Evolutionary conservation across 2,113 vertebrate genomes (phyloP).

Genomic region (Lathamus discolor): DNA sequence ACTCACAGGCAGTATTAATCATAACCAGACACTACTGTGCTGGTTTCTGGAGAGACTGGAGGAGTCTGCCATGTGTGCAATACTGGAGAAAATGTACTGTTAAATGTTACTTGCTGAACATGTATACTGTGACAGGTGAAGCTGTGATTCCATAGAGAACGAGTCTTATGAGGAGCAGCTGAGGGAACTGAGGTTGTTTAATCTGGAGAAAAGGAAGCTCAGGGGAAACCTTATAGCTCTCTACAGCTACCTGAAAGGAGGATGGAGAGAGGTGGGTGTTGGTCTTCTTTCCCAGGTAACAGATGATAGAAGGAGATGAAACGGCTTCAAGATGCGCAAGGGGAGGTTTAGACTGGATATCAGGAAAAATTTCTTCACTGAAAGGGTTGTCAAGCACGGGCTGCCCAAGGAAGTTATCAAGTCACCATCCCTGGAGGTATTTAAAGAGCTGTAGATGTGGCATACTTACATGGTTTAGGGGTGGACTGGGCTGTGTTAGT

Average conservation of each 20-base stretch:
- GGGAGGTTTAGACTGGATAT: neutral
- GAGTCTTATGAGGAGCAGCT: neutral
- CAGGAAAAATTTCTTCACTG: neutral
- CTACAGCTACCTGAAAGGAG: neutral
- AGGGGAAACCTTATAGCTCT: rapidly evolving
- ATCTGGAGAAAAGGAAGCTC: neutral
- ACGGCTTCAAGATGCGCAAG: neutral
- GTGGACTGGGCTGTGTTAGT: neutral
- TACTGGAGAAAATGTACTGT: neutral
- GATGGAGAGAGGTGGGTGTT: neutral
- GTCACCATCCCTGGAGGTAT: neutral
- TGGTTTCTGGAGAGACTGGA: neutral
- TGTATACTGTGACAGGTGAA: neutral
- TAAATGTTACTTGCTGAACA: neutral
- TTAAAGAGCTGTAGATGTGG: neutral
- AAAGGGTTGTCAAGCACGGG: neutral
- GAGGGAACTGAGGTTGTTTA: neutral
- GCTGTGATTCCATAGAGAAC: neutral
- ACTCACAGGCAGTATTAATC: neutral
- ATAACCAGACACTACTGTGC: neutral
- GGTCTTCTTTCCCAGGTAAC: neutral
- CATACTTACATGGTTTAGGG: neutral
- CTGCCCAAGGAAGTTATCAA: neutral
- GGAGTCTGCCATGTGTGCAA: neutral
- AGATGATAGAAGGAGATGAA: neutral